Evolutionary conservation across 2,797 vertebrate genomes (phyloP), one percentile per base, ranked within the genome.

Genomic region (Rhynchotus rufescens): DNA sequence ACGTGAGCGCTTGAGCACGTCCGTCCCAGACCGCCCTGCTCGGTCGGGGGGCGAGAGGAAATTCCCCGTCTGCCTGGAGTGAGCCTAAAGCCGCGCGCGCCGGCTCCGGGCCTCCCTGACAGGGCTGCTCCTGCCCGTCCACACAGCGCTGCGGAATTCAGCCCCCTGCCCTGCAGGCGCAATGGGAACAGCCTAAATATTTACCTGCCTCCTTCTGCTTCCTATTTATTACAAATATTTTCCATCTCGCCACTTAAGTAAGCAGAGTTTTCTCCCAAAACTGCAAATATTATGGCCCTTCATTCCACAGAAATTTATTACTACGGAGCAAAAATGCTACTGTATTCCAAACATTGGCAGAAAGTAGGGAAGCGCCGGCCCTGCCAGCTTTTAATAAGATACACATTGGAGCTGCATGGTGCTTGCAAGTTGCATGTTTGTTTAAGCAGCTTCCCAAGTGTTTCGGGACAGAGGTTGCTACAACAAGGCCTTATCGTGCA

Each of bases 361-460:
- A 96, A 71, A 98, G 79, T 84, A 89, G 79, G 96, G 96, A 96
- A 97, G 95, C 94, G 85, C 66, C 10, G 57, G 91, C 64, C 86
- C 90, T 96, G 98, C 98, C 97, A 98, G 97, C 65, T 96, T 96
- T 97, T 98, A 98, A 98, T 98, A 97, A 92, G 93, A 98, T 90
- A 88, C 98, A 98, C 97, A 98, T 98, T 98, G 96, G 94, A 94
- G 93, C 96, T 96, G 96, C 96, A 93, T 93, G 93, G 93, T 95
- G 96, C 92, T 96, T 95, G 3, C 60, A 64, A 95, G 91, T 71
- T 66, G 96, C 96, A 90, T 93, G 96, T 98, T 97, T 98, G 96
- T 97, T 98, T 97, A 89, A 90, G 95, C 59, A 84, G 92, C 60
- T 95, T 97, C 97, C 97, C 96, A 62, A 94, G 88, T 71, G 95